A percentile compares a stretch with the other conserved stretches of the same genome.
phyloP scores from a whole-genome alignment of 2,113 vertebrate genomes.

The Cololabis saira region DNA sequence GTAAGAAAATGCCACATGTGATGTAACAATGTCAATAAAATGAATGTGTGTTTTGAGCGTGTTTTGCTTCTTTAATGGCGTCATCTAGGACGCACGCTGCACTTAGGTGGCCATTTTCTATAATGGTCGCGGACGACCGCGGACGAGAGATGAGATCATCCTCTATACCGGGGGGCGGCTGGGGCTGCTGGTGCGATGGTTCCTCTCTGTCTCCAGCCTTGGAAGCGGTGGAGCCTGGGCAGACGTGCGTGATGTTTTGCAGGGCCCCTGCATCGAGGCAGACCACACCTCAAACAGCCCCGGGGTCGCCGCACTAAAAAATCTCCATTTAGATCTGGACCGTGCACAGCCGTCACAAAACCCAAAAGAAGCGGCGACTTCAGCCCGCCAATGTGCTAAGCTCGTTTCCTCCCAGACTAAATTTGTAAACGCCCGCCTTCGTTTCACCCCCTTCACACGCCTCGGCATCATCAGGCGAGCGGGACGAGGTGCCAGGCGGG shows the following conservation, averaged over 20 bases:
- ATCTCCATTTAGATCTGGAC: conserved; percentile 68
- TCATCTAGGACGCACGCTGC: conserved; percentile 25
- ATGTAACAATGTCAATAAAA: not conserved
- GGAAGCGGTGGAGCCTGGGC: conserved; percentile 49
- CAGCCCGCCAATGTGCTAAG: conserved; percentile 40
- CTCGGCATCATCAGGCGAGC: conserved; percentile 19
- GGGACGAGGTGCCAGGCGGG: conserved; percentile 52
- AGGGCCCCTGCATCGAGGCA: conserved; percentile 61
- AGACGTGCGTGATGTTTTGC: conserved; percentile 69
- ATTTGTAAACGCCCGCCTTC: conserved; percentile 55
- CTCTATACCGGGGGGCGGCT: conserved; percentile 58
- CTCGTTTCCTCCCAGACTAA: conserved; percentile 65
- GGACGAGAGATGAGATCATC: conserved; percentile 74
- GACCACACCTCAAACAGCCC: conserved; percentile 73
- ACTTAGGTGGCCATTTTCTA: conserved; percentile 63
- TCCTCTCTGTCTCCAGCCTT: conserved; percentile 50
- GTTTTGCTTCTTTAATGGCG: conserved; percentile 16
- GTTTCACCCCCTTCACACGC: conserved; percentile 48
- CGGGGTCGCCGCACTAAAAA: conserved; percentile 66
- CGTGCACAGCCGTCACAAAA: conserved; percentile 44
- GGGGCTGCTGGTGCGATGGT: conserved; percentile 48
- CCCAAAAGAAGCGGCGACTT: conserved; percentile 53
- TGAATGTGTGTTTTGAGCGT: not conserved
- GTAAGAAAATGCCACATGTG: too few species aligned
- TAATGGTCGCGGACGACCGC: conserved; percentile 60